These are phyloP conservation scores for Planiliza haematocheilus DNA, from an alignment of 2,113 vertebrate species.

Conservation along the genomic window DNA sequence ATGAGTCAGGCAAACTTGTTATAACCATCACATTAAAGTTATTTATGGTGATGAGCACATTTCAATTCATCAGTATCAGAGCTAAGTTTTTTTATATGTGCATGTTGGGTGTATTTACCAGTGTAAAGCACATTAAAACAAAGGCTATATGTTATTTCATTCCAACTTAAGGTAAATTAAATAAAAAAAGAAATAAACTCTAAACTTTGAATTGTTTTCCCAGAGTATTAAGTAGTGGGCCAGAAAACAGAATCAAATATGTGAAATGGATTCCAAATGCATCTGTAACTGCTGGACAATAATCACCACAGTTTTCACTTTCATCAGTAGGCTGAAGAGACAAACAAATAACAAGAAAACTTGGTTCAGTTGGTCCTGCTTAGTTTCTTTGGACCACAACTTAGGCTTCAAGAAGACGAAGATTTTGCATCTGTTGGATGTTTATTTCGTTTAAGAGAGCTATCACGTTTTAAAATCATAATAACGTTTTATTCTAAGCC, in stretches of 20 bases:
- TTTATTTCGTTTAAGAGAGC: too few species aligned
- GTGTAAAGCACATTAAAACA: not conserved
- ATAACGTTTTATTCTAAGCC: not conserved
- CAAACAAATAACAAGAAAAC: conserved; percentile 17
- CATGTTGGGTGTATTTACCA: not conserved
- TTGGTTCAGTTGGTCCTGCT: not conserved
- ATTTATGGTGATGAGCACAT: not conserved
- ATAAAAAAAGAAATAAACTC: not conserved
- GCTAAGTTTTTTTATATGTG: not conserved
- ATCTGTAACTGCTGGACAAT: too few species aligned
- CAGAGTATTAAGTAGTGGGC: too few species aligned
- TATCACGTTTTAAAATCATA: not conserved
- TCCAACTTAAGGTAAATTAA: too few species aligned
- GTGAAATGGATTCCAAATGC: too few species aligned
- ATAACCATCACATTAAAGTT: not conserved
- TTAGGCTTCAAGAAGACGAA: not conserved
- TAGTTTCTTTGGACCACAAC: not conserved
- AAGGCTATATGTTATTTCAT: too few species aligned
- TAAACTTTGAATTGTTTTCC: not conserved
- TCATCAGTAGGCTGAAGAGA: not conserved
- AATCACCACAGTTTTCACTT: not conserved
- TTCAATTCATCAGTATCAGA: not conserved
- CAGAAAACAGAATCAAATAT: too few species aligned
- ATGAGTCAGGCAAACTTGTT: not conserved
- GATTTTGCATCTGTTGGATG: too few species aligned